A percentile compares a stretch with the other conserved stretches of the same genome.
phyloP scores from a whole-genome alignment of 2,797 vertebrate species.

The Nyctalus aviator region DNA sequence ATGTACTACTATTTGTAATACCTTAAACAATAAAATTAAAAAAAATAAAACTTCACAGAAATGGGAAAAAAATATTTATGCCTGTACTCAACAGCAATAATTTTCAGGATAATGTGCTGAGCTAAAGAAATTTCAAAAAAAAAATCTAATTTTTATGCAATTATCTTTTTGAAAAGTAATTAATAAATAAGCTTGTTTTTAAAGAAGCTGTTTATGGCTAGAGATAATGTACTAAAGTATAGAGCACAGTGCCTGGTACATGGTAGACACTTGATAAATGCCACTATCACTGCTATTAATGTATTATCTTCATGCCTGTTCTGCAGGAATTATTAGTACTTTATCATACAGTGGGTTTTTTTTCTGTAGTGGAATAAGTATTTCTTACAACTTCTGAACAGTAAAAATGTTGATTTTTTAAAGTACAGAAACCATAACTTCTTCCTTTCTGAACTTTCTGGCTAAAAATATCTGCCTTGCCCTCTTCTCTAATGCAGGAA shows the following conservation, averaged over 20 bases:
- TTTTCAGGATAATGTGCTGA: too few species aligned
- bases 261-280: background rate
- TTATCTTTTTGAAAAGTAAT: conserved; percentile 35
- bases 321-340: background rate
- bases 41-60: too few species aligned
- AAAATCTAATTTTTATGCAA: conserved; percentile 19
- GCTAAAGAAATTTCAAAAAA: conserved; percentile 23
- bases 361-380: background rate
- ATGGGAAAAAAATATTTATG: background rate
- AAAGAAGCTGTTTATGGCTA: background rate
- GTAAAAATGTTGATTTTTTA: conserved; percentile 4
- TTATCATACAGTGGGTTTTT: background rate
- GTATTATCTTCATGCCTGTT: background rate
- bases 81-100: too few species aligned
- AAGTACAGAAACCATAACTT: conserved; percentile 3
- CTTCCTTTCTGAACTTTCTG: conserved; percentile 25
- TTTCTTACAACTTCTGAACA: background rate
- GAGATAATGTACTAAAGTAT: background rate
- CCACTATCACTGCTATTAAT: background rate
- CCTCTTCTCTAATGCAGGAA: conserved; percentile 30
- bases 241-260: background rate
- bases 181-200: background rate
- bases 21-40: too few species aligned
- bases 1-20: too few species aligned
- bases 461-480: conserved; percentile 23